Percentiles rank a stretch among this genome's conserved stretches.
These are phyloP conservation scores for Zaprionus vittiger DNA, from an alignment of 1,140 invertebrate genomes.

Conservation along the genomic window DNA sequence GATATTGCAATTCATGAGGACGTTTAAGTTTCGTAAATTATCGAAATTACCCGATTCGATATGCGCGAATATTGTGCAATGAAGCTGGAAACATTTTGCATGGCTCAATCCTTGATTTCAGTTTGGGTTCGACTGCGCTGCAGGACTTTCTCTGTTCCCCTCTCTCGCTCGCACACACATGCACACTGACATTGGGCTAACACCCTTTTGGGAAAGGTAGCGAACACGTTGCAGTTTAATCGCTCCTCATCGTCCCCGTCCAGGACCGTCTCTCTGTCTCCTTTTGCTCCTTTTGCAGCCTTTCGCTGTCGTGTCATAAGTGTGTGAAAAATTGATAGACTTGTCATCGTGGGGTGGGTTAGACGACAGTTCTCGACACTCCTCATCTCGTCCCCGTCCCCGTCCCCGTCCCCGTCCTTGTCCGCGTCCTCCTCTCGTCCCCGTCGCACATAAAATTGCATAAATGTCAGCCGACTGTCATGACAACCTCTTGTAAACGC, in stretches of 20 bases:
- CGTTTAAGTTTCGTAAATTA: constrained; percentile 70
- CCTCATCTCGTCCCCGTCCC: constrained; percentile 22
- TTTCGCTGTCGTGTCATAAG: constrained; percentile 65
- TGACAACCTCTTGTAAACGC: constrained; percentile 82
- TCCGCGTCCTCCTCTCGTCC: constrained; percentile 20
- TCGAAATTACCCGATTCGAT: constrained; percentile 70
- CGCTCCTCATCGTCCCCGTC: constrained; percentile 41
- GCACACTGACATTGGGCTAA: background rate
- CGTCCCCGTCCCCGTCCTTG: constrained; percentile 16
- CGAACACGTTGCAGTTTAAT: constrained; percentile 48
- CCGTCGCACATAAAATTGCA: constrained; percentile 70
- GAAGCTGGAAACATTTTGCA: constrained; percentile 70
- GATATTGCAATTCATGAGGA: constrained; percentile 65
- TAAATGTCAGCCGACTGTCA: constrained; percentile 82
- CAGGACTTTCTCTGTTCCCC: background rate
- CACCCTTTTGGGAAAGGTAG: constrained; percentile 45
- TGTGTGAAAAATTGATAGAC: constrained; percentile 83
- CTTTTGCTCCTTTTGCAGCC: constrained; percentile 44
- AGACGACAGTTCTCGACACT: constrained; percentile 26
- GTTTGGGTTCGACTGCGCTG: constrained; percentile 7
- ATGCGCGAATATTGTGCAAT: constrained; percentile 76
- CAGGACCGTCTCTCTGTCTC: background rate
- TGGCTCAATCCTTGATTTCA: constrained; percentile 44
- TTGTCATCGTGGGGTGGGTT: constrained; percentile 73
- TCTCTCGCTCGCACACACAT: constrained; percentile 3